Percentiles rank a stretch among this genome's conserved stretches.
These are phyloP conservation scores for Trisateles emortualis DNA, from an alignment of 2,888 invertebrate species.

Conservation along the genomic window DNA sequence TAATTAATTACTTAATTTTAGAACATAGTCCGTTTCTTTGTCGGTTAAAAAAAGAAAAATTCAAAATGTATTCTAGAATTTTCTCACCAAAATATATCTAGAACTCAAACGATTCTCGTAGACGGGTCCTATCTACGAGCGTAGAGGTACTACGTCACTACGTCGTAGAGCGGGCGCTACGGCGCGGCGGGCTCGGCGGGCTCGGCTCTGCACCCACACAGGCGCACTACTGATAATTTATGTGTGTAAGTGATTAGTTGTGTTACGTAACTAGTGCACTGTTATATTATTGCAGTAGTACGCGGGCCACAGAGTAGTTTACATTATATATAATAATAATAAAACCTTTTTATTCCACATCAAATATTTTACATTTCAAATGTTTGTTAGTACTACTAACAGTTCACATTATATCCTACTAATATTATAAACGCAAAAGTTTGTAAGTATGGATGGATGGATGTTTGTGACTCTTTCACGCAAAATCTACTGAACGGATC, in stretches of 20 bases:
- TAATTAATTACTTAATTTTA: too few relatives aligned
- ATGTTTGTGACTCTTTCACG: too few relatives aligned
- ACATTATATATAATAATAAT: neutral
- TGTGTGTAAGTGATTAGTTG: slow-evolving; percentile 63
- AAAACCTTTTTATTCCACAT: too few relatives aligned
- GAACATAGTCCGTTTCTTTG: too few relatives aligned
- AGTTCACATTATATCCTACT: too few relatives aligned
- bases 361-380: too few relatives aligned
- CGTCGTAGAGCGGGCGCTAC: slow-evolving; percentile 36
- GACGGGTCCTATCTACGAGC: slow-evolving; percentile 44
- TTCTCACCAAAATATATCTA: neutral
- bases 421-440: too few relatives aligned
- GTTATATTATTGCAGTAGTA: slow-evolving; percentile 44
- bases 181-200: slow-evolving; percentile 37
- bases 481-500: too few relatives aligned
- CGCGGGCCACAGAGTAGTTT: slow-evolving; percentile 49
- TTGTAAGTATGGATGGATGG: too few relatives aligned
- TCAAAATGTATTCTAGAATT: too few relatives aligned
- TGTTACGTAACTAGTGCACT: slow-evolving; percentile 59
- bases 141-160: slow-evolving; percentile 5
- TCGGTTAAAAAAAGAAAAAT: too few relatives aligned
- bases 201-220: slow-evolving; percentile 42
- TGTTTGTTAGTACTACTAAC: too few relatives aligned
- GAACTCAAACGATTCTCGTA: slow-evolving; percentile 28
- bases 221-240: slow-evolving; percentile 46